phyloP scores from a whole-genome alignment of 2,888 invertebrate species.

The Seira musarum region DNA sequence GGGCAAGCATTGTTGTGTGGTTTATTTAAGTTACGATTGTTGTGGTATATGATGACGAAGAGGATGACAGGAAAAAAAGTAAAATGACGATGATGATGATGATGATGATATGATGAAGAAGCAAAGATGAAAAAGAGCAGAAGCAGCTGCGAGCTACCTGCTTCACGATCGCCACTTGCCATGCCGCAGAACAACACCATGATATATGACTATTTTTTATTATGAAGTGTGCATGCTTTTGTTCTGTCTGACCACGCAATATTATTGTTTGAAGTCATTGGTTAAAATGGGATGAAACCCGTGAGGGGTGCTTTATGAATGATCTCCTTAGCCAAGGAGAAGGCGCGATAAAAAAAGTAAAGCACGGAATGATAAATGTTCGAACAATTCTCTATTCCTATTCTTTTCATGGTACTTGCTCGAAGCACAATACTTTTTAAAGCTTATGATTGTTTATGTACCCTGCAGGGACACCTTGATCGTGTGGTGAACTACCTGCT shows the following conservation, averaged over 20 bases:
- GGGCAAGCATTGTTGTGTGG: neutral
- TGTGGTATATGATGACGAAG: conserved; percentile 21
- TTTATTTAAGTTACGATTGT: neutral
- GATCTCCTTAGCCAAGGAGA: conserved; percentile 22
- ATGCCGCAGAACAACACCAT: conserved; percentile 18
- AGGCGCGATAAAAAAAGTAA: conserved; percentile 23
- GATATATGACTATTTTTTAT: conserved; percentile 28
- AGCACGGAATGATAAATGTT: conserved; percentile 25
- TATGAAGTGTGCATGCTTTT: conserved; percentile 8
- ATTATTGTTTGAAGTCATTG: conserved; percentile 36
- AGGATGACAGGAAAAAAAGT: conserved; percentile 21
- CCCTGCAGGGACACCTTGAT: conserved; percentile 54
- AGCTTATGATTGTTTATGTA: conserved; percentile 3
- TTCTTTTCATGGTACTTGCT: too few relatives aligned
- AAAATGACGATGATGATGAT: neutral
- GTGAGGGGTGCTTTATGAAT: conserved; percentile 55
- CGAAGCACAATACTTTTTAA: conserved; percentile 9
- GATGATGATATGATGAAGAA: conserved; percentile 1
- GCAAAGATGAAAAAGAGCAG: conserved; percentile 15
- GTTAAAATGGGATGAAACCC: conserved; percentile 10
- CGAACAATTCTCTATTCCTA: too few relatives aligned
- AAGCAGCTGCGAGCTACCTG: conserved; percentile 24
- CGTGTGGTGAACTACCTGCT: conserved; percentile 55
- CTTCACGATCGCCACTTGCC: neutral
- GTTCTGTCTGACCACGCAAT: neutral